A percentile compares a stretch with the other conserved stretches of the same genome.
These are phyloP conservation scores for Aphyosemion australe DNA, from an alignment of 2,113 vertebrate genomes.

Conservation along the genomic window DNA sequence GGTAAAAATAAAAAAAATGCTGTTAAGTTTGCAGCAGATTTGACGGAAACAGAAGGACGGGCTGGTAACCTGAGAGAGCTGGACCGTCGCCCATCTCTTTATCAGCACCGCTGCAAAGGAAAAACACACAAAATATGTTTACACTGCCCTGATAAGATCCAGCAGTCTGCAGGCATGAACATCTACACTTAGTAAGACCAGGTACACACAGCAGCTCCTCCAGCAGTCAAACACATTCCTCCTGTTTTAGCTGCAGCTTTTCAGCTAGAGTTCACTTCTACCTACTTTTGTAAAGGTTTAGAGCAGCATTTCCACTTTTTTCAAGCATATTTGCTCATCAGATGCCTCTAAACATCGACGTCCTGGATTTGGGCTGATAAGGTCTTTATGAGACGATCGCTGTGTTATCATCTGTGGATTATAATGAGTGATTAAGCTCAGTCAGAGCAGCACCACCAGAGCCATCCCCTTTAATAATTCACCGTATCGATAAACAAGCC, in stretches of 20 bases:
- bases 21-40: slow-evolving; percentile 25
- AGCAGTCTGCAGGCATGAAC: slow-evolving; percentile 41
- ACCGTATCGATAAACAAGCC: slow-evolving; percentile 52
- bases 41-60: slow-evolving; percentile 1
- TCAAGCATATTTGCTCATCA: slow-evolving; percentile 63
- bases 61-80: slow-evolving; percentile 56
- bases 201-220: slow-evolving; percentile 2
- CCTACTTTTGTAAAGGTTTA: neutral
- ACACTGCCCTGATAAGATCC: slow-evolving; percentile 70
- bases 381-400: slow-evolving; percentile 52
- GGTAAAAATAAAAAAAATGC: neutral
- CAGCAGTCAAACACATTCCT: neutral
- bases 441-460: slow-evolving; percentile 45
- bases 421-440: slow-evolving; percentile 67
- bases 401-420: slow-evolving; percentile 67
- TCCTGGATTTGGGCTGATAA: slow-evolving; percentile 61
- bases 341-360: slow-evolving; percentile 67
- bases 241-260: neutral
- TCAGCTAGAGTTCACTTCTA: too few relatives aligned
- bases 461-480: slow-evolving; percentile 54
- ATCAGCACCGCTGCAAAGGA: slow-evolving; percentile 51
- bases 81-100: slow-evolving; percentile 65
- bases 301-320: slow-evolving; percentile 11
- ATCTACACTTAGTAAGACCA: slow-evolving; percentile 46
- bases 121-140: slow-evolving; percentile 74